Conservation (phyloP, 2,888 invertebrate species). For the Drosophila subsilvestris region DNA sequence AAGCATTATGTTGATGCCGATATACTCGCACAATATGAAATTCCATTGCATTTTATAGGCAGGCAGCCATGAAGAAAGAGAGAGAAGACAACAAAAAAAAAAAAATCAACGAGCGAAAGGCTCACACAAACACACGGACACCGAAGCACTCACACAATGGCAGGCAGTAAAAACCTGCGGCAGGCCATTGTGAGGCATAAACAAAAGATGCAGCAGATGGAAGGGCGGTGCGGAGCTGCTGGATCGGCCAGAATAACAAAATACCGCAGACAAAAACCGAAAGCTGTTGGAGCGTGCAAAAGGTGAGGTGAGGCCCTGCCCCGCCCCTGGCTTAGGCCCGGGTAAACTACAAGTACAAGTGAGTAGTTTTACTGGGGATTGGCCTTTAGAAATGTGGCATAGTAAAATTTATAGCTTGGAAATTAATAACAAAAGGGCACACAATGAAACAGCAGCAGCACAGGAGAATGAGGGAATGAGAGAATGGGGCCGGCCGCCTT, state of each 20-base stretch:
- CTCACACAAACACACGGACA: slow-evolving; percentile 25
- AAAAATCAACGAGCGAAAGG: slow-evolving; percentile 9
- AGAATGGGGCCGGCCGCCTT: slow-evolving; percentile 49
- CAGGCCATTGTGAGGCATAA: slow-evolving; percentile 73
- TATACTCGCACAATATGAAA: slow-evolving; percentile 65
- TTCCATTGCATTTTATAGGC: slow-evolving; percentile 77
- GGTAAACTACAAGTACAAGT: slow-evolving; percentile 18
- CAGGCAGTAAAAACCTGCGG: slow-evolving; percentile 73
- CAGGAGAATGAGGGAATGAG: slow-evolving; percentile 38
- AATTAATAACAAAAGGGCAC: slow-evolving; percentile 74
- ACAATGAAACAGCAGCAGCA: slow-evolving; percentile 70
- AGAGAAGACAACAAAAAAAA: no score
- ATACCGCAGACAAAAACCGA: slow-evolving; percentile 41
- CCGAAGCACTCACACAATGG: slow-evolving; percentile 54
- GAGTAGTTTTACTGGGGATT: slow-evolving; percentile 51
- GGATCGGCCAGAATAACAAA: slow-evolving; percentile 65
- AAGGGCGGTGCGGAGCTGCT: slow-evolving; percentile 38
- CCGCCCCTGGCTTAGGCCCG: slow-evolving; percentile 1
- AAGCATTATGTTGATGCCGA: slow-evolving; percentile 60
- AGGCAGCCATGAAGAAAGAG: slow-evolving; percentile 22
- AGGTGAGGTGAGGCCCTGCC: slow-evolving; percentile 52
- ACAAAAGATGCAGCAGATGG: slow-evolving; percentile 71
- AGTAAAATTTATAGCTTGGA: slow-evolving; percentile 77
- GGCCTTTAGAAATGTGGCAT: slow-evolving; percentile 75
- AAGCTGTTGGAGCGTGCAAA: slow-evolving; percentile 68